Conservation (phyloP, 2,888 invertebrate genomes). For the Tetranychus piercei region DNA sequence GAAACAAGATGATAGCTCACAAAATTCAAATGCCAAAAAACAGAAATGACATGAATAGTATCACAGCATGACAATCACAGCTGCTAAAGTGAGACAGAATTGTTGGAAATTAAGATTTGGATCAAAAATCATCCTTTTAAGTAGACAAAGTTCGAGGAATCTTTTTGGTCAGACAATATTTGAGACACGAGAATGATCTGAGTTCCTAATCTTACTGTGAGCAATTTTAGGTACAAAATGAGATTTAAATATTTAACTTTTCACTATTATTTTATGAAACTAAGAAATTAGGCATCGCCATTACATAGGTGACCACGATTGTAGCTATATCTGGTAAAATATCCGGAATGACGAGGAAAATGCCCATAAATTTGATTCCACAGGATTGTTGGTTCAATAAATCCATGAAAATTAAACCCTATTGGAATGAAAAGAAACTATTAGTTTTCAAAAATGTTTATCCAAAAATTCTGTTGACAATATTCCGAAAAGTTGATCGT, state of each 20-base stretch:
- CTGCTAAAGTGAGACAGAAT: too few relatives aligned
- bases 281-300: background rate
- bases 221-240: too few relatives aligned
- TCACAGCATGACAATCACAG: too few relatives aligned
- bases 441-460: background rate
- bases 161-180: too few relatives aligned
- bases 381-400: background rate
- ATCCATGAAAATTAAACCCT: background rate
- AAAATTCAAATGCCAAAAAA: too few relatives aligned
- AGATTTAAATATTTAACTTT: background rate
- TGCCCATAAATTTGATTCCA: background rate
- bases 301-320: background rate
- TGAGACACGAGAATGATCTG: too few relatives aligned
- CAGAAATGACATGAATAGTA: too few relatives aligned
- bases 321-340: background rate
- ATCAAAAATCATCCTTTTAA: too few relatives aligned
- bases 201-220: too few relatives aligned
- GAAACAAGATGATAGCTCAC: too few relatives aligned
- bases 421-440: background rate
- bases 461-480: background rate
- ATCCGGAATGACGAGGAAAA: background rate
- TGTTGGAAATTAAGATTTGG: too few relatives aligned
- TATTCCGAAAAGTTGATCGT: background rate
- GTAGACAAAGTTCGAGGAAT: too few relatives aligned
- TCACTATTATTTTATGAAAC: background rate